Evolutionary conservation across 2,888 invertebrate species (phyloP), one percentile per base, ranked within the genome.

Genomic region (Rapana venosa): DNA sequence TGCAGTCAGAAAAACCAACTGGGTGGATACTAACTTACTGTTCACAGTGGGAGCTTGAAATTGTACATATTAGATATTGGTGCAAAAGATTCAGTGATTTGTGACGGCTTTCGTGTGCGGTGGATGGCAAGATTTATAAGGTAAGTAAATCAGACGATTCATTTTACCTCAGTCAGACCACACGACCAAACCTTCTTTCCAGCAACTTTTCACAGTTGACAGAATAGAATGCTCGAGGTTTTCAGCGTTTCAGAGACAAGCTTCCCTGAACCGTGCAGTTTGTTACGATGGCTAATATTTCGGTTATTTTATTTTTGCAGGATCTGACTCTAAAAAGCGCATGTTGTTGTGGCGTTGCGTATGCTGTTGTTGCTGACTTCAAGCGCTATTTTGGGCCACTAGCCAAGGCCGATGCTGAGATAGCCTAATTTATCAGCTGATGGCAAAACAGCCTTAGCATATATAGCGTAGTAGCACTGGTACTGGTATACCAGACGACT

Each of bases 381-480:
- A 11, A 36, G 0, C 81, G 35, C 36, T 36, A 36, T 22, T 36
- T 36, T 36, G 20, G 81, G 81, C 35, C 5, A 26, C 36, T 20
- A 22, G 81, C 81, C 81, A 81, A 81, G 81, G 47, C 81, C 35
- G 36, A 36, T 17, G 32, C 79, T 1, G 32, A 30, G 70, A 17
- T 30, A 11, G 77, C n/a, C n/a, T n/a, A n/a, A n/a, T 77, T 77
- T 77, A 81, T 81, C 81, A 81, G 81, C 81, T 81, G 81, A 81
- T 81, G 81, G 20, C 22, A 77, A n/a, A n/a, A n/a, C n/a, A n/a
- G n/a, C n/a, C n/a, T n/a, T n/a, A n/a, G n/a, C n/a, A n/a, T n/a
- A n/a, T n/a, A n/a, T n/a, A n/a, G n/a, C n/a, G n/a, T n/a, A n/a
- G n/a, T n/a, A n/a, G n/a, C n/a, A n/a, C n/a, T n/a, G n/a, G n/a